phyloP scores from a whole-genome alignment of 2,888 invertebrate genomes.

The Schizotus pectinicornis region DNA sequence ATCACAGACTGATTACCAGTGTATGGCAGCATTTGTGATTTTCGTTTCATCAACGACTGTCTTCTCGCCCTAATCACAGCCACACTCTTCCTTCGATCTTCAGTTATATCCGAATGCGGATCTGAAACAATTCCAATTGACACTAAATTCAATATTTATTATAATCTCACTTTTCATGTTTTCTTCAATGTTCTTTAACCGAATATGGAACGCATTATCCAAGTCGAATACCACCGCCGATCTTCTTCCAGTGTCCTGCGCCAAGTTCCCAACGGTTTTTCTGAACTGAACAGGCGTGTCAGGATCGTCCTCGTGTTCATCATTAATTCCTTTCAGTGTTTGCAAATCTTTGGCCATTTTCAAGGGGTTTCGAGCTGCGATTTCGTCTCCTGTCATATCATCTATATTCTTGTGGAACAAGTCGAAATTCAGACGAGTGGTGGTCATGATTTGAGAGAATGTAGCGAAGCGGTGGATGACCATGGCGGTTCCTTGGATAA shows the following conservation, averaged over 20 bases:
- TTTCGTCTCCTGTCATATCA: slow-evolving; percentile 81
- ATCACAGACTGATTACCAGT: neutral
- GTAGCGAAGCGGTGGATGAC: slow-evolving; percentile 78
- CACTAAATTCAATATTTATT: too few relatives aligned
- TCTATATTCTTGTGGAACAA: slow-evolving; percentile 59
- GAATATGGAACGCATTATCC: slow-evolving; percentile 43
- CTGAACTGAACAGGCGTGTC: slow-evolving; percentile 79
- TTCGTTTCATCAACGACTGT: neutral
- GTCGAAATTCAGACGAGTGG: slow-evolving; percentile 61
- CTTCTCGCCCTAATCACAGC: neutral
- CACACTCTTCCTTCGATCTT: neutral
- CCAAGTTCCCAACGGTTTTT: slow-evolving; percentile 86
- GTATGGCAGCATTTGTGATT: neutral
- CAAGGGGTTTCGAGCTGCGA: slow-evolving; percentile 87
- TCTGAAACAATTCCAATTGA: neutral
- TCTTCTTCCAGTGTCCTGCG: slow-evolving; percentile 37
- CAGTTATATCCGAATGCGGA: neutral
- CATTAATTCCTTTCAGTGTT: slow-evolving; percentile 77
- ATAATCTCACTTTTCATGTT: neutral
- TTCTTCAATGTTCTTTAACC: slow-evolving; percentile 29
- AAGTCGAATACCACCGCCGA: slow-evolving; percentile 40
- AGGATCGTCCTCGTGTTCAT: slow-evolving; percentile 80
- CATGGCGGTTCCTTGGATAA: slow-evolving; percentile 78
- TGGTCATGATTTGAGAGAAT: slow-evolving; percentile 74
- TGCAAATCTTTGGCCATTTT: slow-evolving; percentile 88